These are phyloP conservation scores for Apis florea DNA, from an alignment of 1,140 invertebrate genomes.

Conservation along the genomic window DNA sequence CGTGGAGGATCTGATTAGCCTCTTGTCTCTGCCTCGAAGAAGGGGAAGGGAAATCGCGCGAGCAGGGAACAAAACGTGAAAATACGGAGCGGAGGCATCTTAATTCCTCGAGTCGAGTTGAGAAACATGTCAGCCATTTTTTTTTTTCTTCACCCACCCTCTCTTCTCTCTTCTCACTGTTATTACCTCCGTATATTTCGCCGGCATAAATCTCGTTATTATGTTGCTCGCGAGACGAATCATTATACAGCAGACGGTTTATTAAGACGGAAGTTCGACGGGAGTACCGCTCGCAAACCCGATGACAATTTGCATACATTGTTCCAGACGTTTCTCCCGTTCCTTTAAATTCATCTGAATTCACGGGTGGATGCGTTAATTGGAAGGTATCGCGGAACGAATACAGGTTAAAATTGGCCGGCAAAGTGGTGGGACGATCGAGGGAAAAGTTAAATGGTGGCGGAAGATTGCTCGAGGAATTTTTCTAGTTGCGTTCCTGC, in stretches of 20 bases:
- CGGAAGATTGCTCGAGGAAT: background rate
- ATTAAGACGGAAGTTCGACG: constrained; percentile 26
- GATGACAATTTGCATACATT: constrained; percentile 41
- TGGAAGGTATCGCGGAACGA: background rate
- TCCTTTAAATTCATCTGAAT: constrained; percentile 20
- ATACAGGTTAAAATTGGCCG: constrained; percentile 14
- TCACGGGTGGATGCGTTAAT: constrained; percentile 17
- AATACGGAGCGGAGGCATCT: constrained; percentile 26
- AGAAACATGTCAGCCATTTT: constrained; percentile 1
- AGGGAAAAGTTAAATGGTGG: background rate
- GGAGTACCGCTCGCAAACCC: background rate
- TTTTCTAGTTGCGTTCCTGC: background rate
- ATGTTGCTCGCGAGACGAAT: constrained; percentile 17
- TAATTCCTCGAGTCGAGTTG: constrained; percentile 36
- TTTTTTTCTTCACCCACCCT: background rate
- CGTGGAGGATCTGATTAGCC: constrained; percentile 47
- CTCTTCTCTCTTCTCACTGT: too few species aligned
- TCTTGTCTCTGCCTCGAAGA: too few species aligned
- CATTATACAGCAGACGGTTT: constrained; percentile 36
- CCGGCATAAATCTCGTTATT: constrained; percentile 17
- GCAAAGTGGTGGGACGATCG: background rate
- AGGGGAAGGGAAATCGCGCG: background rate
- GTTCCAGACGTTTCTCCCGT: constrained; percentile 3
- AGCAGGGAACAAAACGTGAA: background rate
- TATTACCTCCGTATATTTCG: constrained; percentile 5